These are phyloP conservation scores for Pegoplata infirma DNA, from an alignment of 2,888 invertebrate genomes.

Conservation along the genomic window DNA sequence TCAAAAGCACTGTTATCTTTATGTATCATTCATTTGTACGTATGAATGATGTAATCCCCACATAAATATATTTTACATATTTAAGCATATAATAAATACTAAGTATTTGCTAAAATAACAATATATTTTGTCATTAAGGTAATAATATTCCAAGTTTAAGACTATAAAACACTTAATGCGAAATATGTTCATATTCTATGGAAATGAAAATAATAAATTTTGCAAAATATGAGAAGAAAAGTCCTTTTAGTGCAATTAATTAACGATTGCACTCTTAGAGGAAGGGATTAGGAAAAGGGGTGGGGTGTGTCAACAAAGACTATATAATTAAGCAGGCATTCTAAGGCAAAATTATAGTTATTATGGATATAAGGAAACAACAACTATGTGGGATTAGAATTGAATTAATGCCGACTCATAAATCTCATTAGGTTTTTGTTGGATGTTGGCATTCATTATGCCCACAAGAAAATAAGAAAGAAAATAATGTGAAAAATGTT, in stretches of 20 bases:
- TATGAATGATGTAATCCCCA: no score
- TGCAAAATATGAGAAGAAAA: constrained; percentile 57
- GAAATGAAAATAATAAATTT: constrained; percentile 47
- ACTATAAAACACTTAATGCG: constrained; percentile 20
- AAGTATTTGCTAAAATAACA: constrained; percentile 19
- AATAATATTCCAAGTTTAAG: no score
- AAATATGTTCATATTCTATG: constrained; percentile 38
- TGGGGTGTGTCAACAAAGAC: constrained; percentile 19
- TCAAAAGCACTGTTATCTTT: no score
- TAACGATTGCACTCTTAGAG: constrained; percentile 72
- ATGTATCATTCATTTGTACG: no score
- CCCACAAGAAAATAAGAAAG: constrained; percentile 7
- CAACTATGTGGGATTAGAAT: constrained; percentile 55
- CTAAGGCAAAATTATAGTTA: constrained; percentile 36
- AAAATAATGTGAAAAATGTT: constrained; percentile 46
- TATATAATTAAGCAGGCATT: constrained; percentile 57
- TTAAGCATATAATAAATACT: constrained; percentile 27
- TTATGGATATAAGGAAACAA: constrained; percentile 59
- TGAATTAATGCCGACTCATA: constrained; percentile 74
- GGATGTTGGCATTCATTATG: constrained; percentile 20
- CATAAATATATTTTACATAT: constrained; percentile 18
- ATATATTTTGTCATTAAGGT: constrained; percentile 38
- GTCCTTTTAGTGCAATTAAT: constrained; percentile 70
- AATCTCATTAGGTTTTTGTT: constrained; percentile 69
- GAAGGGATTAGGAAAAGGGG: constrained; percentile 11